phyloP scores from a whole-genome alignment of 2,113 vertebrate genomes.

The Hydrochoerus hydrochaeris region DNA sequence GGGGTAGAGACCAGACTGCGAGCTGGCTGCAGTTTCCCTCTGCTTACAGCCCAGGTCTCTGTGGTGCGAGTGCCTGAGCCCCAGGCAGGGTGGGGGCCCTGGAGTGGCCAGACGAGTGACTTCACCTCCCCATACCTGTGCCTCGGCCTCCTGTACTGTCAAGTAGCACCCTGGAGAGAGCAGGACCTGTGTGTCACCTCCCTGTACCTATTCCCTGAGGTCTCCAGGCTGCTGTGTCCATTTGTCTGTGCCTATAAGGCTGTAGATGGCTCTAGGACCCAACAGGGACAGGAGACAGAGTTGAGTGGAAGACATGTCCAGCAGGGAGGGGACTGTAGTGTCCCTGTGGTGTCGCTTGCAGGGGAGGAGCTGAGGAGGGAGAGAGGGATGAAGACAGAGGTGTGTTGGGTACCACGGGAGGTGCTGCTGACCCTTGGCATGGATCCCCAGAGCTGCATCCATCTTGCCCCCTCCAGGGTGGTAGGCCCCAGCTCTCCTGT shows the following conservation, averaged over 20 bases:
- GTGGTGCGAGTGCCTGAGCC: background rate
- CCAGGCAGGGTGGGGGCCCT: background rate
- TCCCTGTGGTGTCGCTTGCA: background rate
- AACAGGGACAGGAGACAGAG: background rate
- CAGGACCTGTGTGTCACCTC: background rate
- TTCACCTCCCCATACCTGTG: background rate
- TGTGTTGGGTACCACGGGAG: background rate
- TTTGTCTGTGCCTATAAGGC: background rate
- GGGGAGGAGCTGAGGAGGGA: background rate
- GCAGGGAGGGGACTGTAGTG: background rate
- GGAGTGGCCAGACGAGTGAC: background rate
- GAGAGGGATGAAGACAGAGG: background rate
- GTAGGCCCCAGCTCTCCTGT: background rate
- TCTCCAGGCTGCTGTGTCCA: background rate
- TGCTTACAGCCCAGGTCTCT: background rate
- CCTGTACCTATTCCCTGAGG: background rate
- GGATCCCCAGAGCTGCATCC: background rate
- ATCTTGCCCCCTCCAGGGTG: background rate
- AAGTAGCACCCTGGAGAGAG: fast-evolving
- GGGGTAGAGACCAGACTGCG: background rate
- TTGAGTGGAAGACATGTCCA: background rate
- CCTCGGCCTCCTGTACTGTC: background rate
- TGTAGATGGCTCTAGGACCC: background rate
- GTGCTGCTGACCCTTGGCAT: background rate
- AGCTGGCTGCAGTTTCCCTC: background rate